Conservation (phyloP, 2,797 vertebrate species). For the Eidolon dupreanum region DNA sequence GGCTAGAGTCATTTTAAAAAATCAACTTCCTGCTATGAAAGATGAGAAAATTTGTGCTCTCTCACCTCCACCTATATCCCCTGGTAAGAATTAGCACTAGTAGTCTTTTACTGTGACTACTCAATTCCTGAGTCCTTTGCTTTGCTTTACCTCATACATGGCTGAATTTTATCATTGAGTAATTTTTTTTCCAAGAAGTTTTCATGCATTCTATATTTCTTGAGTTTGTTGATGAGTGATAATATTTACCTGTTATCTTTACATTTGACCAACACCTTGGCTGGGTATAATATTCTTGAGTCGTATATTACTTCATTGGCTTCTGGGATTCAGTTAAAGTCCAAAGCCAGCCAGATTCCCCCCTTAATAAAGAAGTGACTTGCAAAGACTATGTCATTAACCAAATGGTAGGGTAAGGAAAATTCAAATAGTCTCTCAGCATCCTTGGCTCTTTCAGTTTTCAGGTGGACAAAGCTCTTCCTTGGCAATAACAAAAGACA, state of each 20-base stretch:
- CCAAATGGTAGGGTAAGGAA: neutral
- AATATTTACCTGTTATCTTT: neutral
- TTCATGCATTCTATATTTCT: neutral
- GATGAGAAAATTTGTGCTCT: neutral
- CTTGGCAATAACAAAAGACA: neutral
- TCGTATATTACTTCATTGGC: slow-evolving; percentile 51
- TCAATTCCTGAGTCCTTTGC: neutral
- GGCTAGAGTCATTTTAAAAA: neutral
- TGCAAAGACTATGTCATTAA: neutral
- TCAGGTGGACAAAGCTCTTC: neutral
- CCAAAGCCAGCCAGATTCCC: neutral
- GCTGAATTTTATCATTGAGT: neutral
- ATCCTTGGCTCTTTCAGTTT: neutral
- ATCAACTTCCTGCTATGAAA: neutral
- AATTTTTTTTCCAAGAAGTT: neutral
- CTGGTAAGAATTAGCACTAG: neutral
- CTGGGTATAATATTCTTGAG: neutral
- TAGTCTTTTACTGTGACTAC: neutral
- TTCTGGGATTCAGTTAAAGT: neutral
- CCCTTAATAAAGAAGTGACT: slow-evolving; percentile 1
- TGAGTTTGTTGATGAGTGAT: neutral
- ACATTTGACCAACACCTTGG: neutral
- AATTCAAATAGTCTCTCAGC: neutral
- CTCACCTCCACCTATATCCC: neutral
- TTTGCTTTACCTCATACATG: neutral